These are phyloP conservation scores for Melanotaenia parkinsoni DNA, from an alignment of 2,797 vertebrate genomes.

Conservation along the genomic window DNA sequence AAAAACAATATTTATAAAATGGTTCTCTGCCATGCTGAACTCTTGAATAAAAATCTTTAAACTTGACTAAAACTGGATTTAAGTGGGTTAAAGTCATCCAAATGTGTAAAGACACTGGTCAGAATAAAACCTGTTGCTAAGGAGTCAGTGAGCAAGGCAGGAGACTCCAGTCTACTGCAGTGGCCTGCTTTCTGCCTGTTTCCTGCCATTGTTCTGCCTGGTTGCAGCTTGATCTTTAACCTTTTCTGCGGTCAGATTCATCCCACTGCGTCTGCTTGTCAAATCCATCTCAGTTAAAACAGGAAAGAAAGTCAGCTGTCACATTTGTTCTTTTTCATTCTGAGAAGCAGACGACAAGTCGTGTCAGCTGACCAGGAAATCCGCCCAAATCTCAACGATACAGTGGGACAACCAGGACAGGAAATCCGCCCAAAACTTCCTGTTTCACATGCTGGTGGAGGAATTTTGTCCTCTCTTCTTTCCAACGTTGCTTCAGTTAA, in stretches of 20 bases:
- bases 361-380: conserved; percentile 83
- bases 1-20: no score
- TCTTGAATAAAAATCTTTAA: not conserved
- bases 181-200: conserved; percentile 7
- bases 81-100: not conserved
- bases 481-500: no score
- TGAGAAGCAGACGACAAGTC: conserved; percentile 9
- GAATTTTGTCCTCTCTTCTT: no score
- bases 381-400: conserved; percentile 80
- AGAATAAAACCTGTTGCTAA: not conserved
- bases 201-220: conserved; percentile 68
- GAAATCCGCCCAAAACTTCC: conserved; percentile 88
- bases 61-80: no score
- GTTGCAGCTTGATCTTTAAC: conserved; percentile 49
- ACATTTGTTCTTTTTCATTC: conserved; percentile 24
- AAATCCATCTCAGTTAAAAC: conserved; percentile 28
- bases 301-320: conserved; percentile 55
- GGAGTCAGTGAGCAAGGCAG: not conserved
- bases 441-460: conserved; percentile 61
- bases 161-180: not conserved
- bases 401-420: conserved; percentile 75
- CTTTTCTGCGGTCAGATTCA: not conserved
- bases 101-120: not conserved
- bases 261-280: conserved; percentile 10
- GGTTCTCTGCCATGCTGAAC: not conserved